Percentiles rank a stretch among this genome's conserved stretches.
These are phyloP conservation scores for Pangasius krempfi DNA, from an alignment of 2,797 vertebrate genomes.

Conservation along the genomic window DNA sequence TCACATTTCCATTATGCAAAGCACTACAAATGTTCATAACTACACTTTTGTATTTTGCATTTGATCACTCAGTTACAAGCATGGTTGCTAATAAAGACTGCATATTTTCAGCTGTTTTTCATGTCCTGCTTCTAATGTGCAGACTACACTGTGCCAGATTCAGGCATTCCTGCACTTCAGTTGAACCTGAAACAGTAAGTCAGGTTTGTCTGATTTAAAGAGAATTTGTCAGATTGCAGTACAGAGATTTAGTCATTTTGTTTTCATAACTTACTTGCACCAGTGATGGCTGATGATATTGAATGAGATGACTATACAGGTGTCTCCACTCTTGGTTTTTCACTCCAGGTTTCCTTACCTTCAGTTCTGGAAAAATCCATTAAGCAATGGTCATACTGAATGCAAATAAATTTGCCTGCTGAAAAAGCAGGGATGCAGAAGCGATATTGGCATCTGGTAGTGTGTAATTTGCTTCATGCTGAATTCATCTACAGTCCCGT, in stretches of 20 bases:
- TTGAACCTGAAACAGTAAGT: not conserved
- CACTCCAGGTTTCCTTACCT: not conserved
- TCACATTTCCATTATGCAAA: slow-evolving; percentile 2
- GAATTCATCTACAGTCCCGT: not conserved
- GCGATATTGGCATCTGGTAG: not conserved
- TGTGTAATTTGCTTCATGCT: not conserved
- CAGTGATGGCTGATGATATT: not conserved
- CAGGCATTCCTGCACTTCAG: not conserved
- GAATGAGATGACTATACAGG: not conserved
- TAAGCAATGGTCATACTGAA: not conserved
- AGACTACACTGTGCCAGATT: not conserved
- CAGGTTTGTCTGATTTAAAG: not conserved
- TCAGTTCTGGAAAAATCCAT: not conserved
- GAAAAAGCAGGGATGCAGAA: not conserved
- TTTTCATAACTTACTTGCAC: not conserved
- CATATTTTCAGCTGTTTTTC: slow-evolving; percentile 28
- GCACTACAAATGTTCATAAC: slow-evolving; percentile 28
- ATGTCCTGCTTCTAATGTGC: not conserved
- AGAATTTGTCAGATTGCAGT: not conserved
- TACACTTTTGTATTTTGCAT: slow-evolving; percentile 15
- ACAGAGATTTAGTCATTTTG: not conserved
- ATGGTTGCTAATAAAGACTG: slow-evolving; percentile 28
- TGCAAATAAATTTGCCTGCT: not conserved
- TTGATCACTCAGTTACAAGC: slow-evolving; percentile 33
- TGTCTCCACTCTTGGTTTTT: not conserved